Conservation (phyloP, 2,113 vertebrate species). For the Carassius auratus region DNA sequence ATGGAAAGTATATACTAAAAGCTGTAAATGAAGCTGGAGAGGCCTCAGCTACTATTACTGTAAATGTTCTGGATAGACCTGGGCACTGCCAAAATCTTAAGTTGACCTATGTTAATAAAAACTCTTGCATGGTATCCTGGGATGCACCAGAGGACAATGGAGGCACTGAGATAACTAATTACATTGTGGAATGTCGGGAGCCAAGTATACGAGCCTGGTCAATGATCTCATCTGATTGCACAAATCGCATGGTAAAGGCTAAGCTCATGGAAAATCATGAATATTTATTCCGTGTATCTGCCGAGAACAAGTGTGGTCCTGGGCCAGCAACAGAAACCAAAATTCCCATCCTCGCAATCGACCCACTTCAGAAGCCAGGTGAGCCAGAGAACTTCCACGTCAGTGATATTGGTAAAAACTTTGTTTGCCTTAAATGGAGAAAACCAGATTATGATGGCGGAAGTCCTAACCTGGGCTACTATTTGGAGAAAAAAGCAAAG, state of each 20-base stretch:
- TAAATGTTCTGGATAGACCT: slow-evolving; percentile 95
- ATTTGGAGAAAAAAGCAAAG: slow-evolving; percentile 89
- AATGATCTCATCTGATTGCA: slow-evolving; percentile 90
- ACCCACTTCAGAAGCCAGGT: slow-evolving; percentile 92
- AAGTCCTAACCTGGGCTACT: slow-evolving; percentile 90
- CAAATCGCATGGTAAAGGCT: slow-evolving; percentile 90
- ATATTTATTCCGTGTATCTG: slow-evolving; percentile 96
- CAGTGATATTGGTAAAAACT: slow-evolving; percentile 90
- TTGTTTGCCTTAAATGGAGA: slow-evolving; percentile 92
- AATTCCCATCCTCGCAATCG: slow-evolving; percentile 89
- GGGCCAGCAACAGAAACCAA: slow-evolving; percentile 91
- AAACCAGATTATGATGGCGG: slow-evolving; percentile 95
- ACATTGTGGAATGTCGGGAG: slow-evolving; percentile 94
- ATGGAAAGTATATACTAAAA: slow-evolving; percentile 90
- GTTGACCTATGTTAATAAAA: slow-evolving; percentile 86
- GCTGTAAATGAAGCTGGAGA: slow-evolving; percentile 94
- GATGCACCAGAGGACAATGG: slow-evolving; percentile 94
- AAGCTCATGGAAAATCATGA: slow-evolving; percentile 90
- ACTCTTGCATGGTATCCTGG: slow-evolving; percentile 92
- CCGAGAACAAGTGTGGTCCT: slow-evolving; percentile 94
- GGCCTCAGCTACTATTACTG: slow-evolving; percentile 86
- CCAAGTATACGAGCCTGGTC: slow-evolving; percentile 92
- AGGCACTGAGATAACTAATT: slow-evolving; percentile 97
- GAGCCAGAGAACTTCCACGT: slow-evolving; percentile 95
- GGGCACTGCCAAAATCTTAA: slow-evolving; percentile 92